phyloP scores from a whole-genome alignment of 2,797 vertebrate species.

The Smutsia gigantea region DNA sequence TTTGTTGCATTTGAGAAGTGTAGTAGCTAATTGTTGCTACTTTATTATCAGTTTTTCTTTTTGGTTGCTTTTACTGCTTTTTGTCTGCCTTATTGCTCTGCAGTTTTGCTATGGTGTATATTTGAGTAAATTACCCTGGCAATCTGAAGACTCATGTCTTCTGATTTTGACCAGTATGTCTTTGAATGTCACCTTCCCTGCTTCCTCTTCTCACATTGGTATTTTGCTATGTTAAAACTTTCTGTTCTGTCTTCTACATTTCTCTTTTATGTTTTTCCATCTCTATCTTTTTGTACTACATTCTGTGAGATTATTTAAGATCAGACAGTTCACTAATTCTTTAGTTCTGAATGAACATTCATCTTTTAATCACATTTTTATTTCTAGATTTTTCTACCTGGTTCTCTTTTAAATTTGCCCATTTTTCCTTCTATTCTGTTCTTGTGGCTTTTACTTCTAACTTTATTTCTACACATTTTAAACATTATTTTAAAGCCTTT shows the following conservation, averaged over 20 bases:
- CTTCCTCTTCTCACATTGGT: not conserved
- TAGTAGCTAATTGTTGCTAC: not conserved
- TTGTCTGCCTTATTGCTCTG: not conserved
- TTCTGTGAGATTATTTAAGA: slow-evolving; percentile 18
- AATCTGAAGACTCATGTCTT: not conserved
- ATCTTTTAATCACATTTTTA: not conserved
- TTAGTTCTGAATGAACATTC: not conserved
- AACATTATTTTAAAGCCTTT: not conserved
- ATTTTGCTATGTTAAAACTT: not conserved
- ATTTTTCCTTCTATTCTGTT: not conserved
- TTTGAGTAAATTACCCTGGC: not conserved
- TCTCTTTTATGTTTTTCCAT: not conserved
- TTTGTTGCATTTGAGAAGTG: not conserved
- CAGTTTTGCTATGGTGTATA: not conserved
- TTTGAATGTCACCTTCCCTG: not conserved
- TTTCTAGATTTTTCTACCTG: slow-evolving; percentile 14
- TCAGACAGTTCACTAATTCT: not conserved
- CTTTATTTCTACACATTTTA: not conserved
- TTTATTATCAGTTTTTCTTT: not conserved
- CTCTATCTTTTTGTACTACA: not conserved
- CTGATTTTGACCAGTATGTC: not conserved
- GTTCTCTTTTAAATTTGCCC: not conserved
- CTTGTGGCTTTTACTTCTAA: not conserved
- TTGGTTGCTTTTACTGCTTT: slow-evolving; percentile 7
- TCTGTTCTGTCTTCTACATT: not conserved